These are phyloP conservation scores for Parazoanthus darwini DNA, from an alignment of 92 coral and sea anemone genomes.

Conservation along the genomic window DNA sequence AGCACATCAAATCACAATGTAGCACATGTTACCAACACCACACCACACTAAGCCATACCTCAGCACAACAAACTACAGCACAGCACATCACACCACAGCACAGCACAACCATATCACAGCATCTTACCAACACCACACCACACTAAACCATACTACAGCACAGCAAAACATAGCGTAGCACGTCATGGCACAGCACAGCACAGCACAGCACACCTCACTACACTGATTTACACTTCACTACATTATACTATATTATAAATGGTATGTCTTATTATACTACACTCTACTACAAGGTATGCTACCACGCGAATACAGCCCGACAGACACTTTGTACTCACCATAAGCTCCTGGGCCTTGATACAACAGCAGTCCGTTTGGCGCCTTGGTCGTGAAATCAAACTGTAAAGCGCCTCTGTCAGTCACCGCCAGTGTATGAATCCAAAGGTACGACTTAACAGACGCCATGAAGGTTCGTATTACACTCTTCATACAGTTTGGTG, in stretches of 20 bases:
- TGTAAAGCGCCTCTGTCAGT: constrained; percentile 69
- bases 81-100: neutral
- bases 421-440: constrained; percentile 63
- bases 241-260: neutral
- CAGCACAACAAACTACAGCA: neutral
- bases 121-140: neutral
- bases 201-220: neutral
- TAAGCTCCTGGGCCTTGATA: constrained; percentile 84
- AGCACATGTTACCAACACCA: neutral
- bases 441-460: constrained; percentile 79
- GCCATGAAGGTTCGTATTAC: constrained; percentile 74
- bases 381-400: constrained; percentile 79
- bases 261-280: no score
- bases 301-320: no score
- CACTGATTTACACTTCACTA: neutral
- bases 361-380: constrained; percentile 78
- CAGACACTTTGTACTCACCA: constrained; percentile 37
- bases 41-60: neutral
- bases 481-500: constrained; percentile 80
- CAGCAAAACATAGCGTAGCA: neutral
- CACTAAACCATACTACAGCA: neutral
- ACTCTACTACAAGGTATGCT: neutral
- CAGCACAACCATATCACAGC: neutral
- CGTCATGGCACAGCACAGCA: neutral
- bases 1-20: neutral